Conservation (phyloP, 2,113 vertebrate species). For the Rhinoderma darwinii region DNA sequence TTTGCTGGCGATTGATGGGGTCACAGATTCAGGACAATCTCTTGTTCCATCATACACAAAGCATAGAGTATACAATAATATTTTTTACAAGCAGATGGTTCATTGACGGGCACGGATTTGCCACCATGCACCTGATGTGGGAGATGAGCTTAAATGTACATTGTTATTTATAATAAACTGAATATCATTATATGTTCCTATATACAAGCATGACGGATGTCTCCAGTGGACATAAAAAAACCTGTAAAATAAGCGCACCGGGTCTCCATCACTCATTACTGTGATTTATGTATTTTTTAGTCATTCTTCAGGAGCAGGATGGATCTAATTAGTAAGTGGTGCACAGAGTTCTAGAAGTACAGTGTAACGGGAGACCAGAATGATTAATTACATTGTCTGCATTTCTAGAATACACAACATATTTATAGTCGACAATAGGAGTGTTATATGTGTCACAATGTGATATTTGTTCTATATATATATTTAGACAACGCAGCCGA, state of each 20-base stretch:
- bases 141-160: not conserved
- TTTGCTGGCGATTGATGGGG: no score
- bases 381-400: conserved; percentile 25
- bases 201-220: not conserved
- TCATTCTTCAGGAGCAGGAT: conserved; percentile 10
- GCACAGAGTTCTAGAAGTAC: not conserved
- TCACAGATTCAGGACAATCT: no score
- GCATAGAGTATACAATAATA: not conserved
- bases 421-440: conserved; percentile 12
- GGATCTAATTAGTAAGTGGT: conserved; percentile 31
- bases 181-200: not conserved
- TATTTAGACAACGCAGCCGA: not conserved
- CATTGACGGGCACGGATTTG: not conserved
- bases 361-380: not conserved
- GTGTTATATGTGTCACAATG: not conserved
- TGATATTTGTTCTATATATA: not conserved
- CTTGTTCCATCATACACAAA: not conserved
- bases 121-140: not conserved
- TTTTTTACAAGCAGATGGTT: no score
- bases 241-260: not conserved
- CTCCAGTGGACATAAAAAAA: not conserved
- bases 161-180: conserved; percentile 16
- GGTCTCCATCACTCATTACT: conserved; percentile 18
- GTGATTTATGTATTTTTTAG: conserved; percentile 38
- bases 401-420: conserved; percentile 20